A percentile compares a stretch with the other conserved stretches of the same genome.
phyloP scores from a whole-genome alignment of 2,888 invertebrate genomes.

The Galeopsomyia nigrocyanea region DNA sequence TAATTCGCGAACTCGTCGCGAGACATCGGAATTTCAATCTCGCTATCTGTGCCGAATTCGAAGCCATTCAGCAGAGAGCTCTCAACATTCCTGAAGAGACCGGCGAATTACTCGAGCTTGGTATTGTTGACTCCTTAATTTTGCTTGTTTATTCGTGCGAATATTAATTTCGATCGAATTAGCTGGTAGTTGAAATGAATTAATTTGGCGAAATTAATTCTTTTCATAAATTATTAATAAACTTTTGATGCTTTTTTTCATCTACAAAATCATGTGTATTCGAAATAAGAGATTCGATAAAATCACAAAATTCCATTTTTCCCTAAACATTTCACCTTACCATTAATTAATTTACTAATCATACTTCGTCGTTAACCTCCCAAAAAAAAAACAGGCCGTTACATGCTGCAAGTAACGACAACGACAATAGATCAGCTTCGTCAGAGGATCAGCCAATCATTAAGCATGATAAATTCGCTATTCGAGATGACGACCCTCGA shows the following conservation, averaged over 20 bases:
- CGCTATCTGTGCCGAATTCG: constrained; percentile 80
- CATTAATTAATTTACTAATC: no score
- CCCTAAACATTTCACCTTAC: no score
- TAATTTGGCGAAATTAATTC: no score
- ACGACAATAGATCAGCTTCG: constrained; percentile 78
- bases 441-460: constrained; percentile 78
- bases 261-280: no score
- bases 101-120: constrained; percentile 80
- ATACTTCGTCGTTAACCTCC: no score
- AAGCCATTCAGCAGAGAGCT: constrained; percentile 78
- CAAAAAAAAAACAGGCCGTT: constrained; percentile 73
- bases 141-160: no score
- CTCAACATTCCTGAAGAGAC: constrained; percentile 82
- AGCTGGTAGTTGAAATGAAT: no score
- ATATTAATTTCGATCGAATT: no score
- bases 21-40: constrained; percentile 78
- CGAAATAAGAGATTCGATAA: no score
- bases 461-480: constrained; percentile 78
- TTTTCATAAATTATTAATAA: no score
- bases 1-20: constrained; percentile 76
- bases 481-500: constrained; percentile 84
- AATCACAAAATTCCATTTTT: no score
- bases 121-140: constrained; percentile 47
- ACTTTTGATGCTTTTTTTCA: no score
- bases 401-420: constrained; percentile 84